Conservation (phyloP, 2,888 invertebrate species). For the Pristionchus arcanus region DNA sequence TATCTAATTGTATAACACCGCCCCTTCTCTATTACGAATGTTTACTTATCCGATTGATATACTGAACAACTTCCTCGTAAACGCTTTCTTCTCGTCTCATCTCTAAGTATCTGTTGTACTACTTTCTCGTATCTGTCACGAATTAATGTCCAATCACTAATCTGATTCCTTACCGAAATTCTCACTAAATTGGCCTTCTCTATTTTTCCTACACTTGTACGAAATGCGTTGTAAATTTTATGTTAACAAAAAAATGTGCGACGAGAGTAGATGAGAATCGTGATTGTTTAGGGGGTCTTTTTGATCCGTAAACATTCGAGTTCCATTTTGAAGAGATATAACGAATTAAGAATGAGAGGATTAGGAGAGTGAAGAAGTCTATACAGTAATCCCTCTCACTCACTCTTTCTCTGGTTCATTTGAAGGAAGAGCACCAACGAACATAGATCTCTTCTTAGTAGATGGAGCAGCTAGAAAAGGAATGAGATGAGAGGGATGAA, state of each 20-base stretch:
- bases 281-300: too few relatives aligned
- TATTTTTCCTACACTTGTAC: neutral
- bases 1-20: neutral
- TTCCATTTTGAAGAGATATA: neutral
- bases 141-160: neutral
- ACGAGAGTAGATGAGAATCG: too few relatives aligned
- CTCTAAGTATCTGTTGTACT: neutral
- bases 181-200: neutral
- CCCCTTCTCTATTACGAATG: conserved; percentile 20
- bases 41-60: conserved; percentile 34
- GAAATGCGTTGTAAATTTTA: too few relatives aligned
- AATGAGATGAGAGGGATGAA: neutral
- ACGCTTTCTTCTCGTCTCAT: neutral
- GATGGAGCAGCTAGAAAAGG: conserved; percentile 32
- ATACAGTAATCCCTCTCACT: neutral
- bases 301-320: too few relatives aligned
- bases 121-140: neutral
- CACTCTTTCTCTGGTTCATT: neutral
- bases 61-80: neutral
- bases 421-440: neutral
- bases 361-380: neutral
- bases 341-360: too few relatives aligned
- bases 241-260: too few relatives aligned
- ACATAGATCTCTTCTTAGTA: conserved; percentile 34
- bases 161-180: neutral